These are phyloP conservation scores for Labeo calbasu DNA, from an alignment of 2,797 vertebrate genomes.

Conservation along the genomic window DNA sequence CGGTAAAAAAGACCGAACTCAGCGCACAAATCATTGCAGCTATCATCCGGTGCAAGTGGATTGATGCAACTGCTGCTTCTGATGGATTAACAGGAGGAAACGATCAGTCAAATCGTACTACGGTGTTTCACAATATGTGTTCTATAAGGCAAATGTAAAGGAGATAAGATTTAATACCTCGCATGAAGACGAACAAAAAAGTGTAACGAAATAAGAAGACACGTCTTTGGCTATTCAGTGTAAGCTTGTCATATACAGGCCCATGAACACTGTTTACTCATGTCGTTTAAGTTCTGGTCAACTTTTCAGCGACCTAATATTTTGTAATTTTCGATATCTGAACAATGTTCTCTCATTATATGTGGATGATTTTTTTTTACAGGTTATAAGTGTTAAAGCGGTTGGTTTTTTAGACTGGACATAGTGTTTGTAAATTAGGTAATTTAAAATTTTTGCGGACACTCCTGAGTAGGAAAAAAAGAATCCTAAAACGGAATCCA, in stretches of 20 bases:
- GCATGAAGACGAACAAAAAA: conserved; percentile 9
- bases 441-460: not conserved
- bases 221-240: not conserved
- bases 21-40: conserved; percentile 21
- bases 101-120: not conserved
- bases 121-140: conserved; percentile 5
- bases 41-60: conserved; percentile 18
- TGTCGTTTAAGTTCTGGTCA: not conserved
- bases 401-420: not conserved
- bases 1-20: conserved; percentile 11
- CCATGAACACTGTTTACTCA: not conserved
- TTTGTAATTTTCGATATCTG: conserved; percentile 42
- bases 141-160: conserved; percentile 17
- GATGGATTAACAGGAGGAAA: conserved; percentile 27
- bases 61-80: conserved; percentile 26
- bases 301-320: not conserved
- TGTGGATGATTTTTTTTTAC: conserved; percentile 36
- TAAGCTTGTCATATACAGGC: not conserved
- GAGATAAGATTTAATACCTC: not conserved
- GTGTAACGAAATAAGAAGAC: not conserved
- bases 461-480: not conserved
- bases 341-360: conserved; percentile 13
- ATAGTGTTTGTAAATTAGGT: not conserved
- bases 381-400: conserved; percentile 12
- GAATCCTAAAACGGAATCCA: not conserved